Evolutionary conservation across 2,888 invertebrate species (phyloP).

Genomic region (Acrobasis consociella): DNA sequence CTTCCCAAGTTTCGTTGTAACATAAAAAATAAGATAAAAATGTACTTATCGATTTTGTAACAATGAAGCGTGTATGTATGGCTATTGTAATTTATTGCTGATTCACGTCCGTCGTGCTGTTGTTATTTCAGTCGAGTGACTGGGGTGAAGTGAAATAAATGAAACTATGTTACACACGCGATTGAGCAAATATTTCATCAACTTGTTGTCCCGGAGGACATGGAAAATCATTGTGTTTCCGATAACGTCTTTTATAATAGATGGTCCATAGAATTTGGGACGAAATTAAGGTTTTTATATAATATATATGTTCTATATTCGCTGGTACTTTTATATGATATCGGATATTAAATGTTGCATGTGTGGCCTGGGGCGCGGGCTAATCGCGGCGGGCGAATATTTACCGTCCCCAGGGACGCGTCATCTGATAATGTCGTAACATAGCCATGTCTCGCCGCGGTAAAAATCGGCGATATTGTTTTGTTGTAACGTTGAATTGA

Average conservation of each 20-base stretch:
- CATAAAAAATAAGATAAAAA: constrained; percentile 36
- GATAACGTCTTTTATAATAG: constrained; percentile 48
- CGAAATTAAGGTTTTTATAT: not conserved
- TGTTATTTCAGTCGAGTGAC: constrained; percentile 75
- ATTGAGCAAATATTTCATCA: constrained; percentile 80
- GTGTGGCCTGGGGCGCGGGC: constrained; percentile 49
- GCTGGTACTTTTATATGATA: constrained; percentile 21
- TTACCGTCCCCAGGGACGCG: constrained; percentile 64
- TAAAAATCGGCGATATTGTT: constrained; percentile 44
- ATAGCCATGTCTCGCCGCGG: constrained; percentile 41
- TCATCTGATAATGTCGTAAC: constrained; percentile 59
- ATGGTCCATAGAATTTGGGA: not conserved
- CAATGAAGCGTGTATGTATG: constrained; percentile 49
- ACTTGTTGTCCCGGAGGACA: constrained; percentile 73
- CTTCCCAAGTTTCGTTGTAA: constrained; percentile 20
- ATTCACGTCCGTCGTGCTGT: constrained; percentile 68
- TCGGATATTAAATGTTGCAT: constrained; percentile 30
- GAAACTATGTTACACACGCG: constrained; percentile 77
- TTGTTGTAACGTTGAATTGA: constrained; percentile 17
- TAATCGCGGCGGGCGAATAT: constrained; percentile 65
- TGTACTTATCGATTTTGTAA: constrained; percentile 42
- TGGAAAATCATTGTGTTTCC: constrained; percentile 60
- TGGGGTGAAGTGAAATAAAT: constrained; percentile 78
- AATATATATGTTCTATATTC: not conserved
- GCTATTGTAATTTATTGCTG: constrained; percentile 71